phyloP scores from a whole-genome alignment of 2,888 invertebrate species.

The Folsomia candida region DNA sequence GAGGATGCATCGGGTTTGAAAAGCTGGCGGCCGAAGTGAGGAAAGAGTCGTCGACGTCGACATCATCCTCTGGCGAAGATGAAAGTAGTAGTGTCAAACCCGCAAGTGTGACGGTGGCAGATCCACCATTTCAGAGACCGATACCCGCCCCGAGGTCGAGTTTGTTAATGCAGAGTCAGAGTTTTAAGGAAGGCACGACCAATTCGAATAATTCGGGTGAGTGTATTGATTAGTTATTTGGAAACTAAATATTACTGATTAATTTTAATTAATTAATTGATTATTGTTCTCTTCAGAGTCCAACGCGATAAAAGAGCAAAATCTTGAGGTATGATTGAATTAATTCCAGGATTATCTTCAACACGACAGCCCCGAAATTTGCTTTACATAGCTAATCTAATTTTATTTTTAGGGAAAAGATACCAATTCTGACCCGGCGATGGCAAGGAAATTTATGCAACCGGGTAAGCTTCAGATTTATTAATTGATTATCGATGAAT shows the following conservation, averaged over 20 bases:
- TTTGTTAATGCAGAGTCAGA: constrained; percentile 26
- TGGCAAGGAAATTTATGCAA: too few relatives aligned
- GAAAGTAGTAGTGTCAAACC: constrained; percentile 25
- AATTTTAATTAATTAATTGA: too few relatives aligned
- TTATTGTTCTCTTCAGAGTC: too few relatives aligned
- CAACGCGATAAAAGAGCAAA: too few relatives aligned
- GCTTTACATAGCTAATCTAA: too few relatives aligned
- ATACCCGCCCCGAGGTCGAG: constrained; percentile 47
- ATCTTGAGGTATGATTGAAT: too few relatives aligned
- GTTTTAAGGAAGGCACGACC: neutral
- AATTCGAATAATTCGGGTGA: neutral
- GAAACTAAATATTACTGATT: neutral
- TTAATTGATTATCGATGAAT: too few relatives aligned
- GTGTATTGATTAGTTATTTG: neutral
- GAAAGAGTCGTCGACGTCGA: constrained; percentile 1
- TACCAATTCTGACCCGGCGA: too few relatives aligned
- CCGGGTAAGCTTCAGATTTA: constrained; percentile 6
- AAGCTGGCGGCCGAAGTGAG: constrained; percentile 34
- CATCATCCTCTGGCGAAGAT: constrained; percentile 5
- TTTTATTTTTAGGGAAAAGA: too few relatives aligned
- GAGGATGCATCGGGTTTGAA: constrained; percentile 41
- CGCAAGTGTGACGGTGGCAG: neutral
- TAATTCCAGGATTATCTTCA: too few relatives aligned
- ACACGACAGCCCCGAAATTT: too few relatives aligned
- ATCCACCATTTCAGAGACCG: constrained; percentile 24